phyloP scores from a whole-genome alignment of 2,113 vertebrate genomes.

The Mystacornis crossleyi region DNA sequence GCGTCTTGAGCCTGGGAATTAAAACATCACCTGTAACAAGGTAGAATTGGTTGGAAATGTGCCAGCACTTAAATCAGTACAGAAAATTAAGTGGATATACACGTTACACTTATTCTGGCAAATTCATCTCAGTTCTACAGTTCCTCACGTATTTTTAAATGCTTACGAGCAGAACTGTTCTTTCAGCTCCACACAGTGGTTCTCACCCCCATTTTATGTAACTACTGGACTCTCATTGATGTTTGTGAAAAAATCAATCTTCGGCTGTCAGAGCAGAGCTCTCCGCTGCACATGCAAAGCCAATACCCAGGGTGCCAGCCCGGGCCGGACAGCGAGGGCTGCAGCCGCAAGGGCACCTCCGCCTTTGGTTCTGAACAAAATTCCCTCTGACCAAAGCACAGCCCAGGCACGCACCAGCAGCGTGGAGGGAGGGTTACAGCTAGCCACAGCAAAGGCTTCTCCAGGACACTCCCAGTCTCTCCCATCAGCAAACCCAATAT shows the following conservation, averaged over 20 bases:
- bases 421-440: rapidly evolving
- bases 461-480: neutral
- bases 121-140: neutral
- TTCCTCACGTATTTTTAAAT: conserved; percentile 24
- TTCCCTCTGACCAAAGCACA: neutral
- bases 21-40: conserved; percentile 13
- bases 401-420: rapidly evolving
- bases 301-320: neutral
- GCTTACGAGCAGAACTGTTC: neutral
- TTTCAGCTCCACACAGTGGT: neutral
- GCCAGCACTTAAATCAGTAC: neutral
- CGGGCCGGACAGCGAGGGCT: neutral
- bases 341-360: neutral
- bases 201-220: neutral
- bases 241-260: neutral
- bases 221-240: neutral
- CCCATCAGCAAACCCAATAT: rapidly evolving
- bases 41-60: neutral
- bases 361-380: rapidly evolving
- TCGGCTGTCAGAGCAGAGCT: neutral
- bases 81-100: neutral
- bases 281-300: neutral
- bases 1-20: neutral
- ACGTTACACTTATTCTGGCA: neutral
- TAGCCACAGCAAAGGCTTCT: neutral